Conservation (phyloP, 2,797 vertebrate species). For the Coluber constrictor region DNA sequence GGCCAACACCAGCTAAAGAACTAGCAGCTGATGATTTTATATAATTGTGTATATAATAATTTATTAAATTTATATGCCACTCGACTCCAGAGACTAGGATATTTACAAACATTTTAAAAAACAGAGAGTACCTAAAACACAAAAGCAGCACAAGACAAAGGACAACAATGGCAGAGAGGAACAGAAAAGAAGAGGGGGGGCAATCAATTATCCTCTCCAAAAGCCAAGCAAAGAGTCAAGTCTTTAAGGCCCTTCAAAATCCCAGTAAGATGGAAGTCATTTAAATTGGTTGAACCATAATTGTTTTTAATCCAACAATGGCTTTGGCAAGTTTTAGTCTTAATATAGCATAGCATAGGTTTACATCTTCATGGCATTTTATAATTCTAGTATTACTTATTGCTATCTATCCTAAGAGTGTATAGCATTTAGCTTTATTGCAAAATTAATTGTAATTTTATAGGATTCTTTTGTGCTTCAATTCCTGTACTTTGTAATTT, state of each 20-base stretch:
- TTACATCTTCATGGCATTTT: not conserved
- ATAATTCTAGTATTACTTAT: not conserved
- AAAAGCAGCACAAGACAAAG: not conserved
- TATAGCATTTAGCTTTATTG: not conserved
- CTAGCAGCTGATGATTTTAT: not conserved
- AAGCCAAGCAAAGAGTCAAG: not conserved
- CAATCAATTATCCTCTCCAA: not conserved
- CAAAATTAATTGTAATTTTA: not conserved
- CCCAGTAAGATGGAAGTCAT: not conserved
- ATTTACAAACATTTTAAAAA: not conserved
- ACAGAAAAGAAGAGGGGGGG: not conserved
- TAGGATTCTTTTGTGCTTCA: not conserved
- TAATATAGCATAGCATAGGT: not conserved
- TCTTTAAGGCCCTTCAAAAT: not conserved
- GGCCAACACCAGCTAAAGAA: not conserved
- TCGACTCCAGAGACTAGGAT: not conserved
- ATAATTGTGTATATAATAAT: not conserved
- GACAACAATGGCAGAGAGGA: not conserved
- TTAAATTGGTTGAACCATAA: not conserved
- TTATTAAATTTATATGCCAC: not conserved
- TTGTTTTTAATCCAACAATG: not conserved
- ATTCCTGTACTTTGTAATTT: not conserved
- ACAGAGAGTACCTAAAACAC: not conserved
- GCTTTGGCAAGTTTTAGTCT: not conserved
- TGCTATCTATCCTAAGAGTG: not conserved